These are phyloP conservation scores for Fragum whitleyi DNA, from an alignment of 2,888 invertebrate genomes.

Conservation along the genomic window DNA sequence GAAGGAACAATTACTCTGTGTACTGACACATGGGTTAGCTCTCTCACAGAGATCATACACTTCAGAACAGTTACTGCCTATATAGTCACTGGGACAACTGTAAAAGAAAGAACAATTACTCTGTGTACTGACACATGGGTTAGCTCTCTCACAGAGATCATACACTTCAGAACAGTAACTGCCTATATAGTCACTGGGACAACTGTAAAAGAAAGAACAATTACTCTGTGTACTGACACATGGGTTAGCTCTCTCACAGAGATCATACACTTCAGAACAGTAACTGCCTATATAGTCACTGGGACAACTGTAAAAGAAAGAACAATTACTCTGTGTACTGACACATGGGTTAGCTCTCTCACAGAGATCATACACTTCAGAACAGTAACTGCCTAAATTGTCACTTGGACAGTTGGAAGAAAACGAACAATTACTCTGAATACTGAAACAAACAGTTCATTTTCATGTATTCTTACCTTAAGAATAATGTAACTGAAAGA, in stretches of 20 bases:
- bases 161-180: slow-evolving; percentile 50
- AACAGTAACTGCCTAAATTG: slow-evolving; percentile 61
- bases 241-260: slow-evolving; percentile 58
- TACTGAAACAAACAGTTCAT: neutral
- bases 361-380: slow-evolving; percentile 59
- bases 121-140: slow-evolving; percentile 41
- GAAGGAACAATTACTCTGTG: neutral
- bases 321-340: neutral
- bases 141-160: slow-evolving; percentile 59
- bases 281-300: slow-evolving; percentile 53
- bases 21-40: slow-evolving; percentile 48
- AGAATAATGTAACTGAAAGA: too few relatives aligned
- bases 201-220: slow-evolving; percentile 50
- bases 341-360: slow-evolving; percentile 53
- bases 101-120: slow-evolving; percentile 17
- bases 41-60: slow-evolving; percentile 59
- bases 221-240: slow-evolving; percentile 32
- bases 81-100: slow-evolving; percentile 63
- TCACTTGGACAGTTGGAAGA: slow-evolving; percentile 60
- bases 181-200: slow-evolving; percentile 59
- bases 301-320: slow-evolving; percentile 56
- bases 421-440: too few relatives aligned
- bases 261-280: slow-evolving; percentile 57
- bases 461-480: too few relatives aligned
- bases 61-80: slow-evolving; percentile 56